Evolutionary conservation across 2,888 invertebrate genomes (phyloP).

Genomic region (Campopleginae sp.): DNA sequence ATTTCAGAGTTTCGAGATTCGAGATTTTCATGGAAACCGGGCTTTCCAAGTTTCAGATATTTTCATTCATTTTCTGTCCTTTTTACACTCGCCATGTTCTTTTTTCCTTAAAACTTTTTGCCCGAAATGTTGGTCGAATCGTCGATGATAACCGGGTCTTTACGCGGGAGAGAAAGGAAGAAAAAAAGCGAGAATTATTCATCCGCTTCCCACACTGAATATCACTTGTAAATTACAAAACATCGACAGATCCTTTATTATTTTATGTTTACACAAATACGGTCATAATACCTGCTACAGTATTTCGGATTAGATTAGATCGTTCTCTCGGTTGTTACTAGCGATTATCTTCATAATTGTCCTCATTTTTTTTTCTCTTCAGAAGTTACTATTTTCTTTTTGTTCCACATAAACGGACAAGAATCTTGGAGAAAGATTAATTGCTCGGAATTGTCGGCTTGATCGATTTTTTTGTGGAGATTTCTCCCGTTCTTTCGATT

Average conservation of each 20-base stretch:
- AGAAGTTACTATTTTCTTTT: constrained; percentile 53
- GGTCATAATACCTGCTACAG: constrained; percentile 83
- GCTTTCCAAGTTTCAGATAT: background rate
- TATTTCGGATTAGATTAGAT: constrained; percentile 83
- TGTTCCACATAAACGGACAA: constrained; percentile 4
- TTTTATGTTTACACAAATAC: constrained; percentile 76
- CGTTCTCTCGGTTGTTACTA: constrained; percentile 71
- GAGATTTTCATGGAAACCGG: background rate
- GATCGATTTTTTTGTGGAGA: background rate
- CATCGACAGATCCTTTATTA: constrained; percentile 62
- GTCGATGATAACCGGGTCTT: background rate
- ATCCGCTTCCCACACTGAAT: constrained; percentile 61
- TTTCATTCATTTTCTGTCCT: background rate
- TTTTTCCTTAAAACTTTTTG: no score
- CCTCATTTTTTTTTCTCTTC: constrained; percentile 56
- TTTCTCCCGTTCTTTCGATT: no score
- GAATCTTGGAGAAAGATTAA: background rate
- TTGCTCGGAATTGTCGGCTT: background rate
- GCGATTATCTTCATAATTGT: constrained; percentile 60
- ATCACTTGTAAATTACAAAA: constrained; percentile 71
- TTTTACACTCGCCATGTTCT: no score
- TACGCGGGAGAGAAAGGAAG: background rate
- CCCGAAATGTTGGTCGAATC: background rate
- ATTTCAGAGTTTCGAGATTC: background rate
- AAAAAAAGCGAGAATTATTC: background rate